Evolutionary conservation across 2,113 vertebrate species (phyloP).

Genomic region (Actinemys pallida): DNA sequence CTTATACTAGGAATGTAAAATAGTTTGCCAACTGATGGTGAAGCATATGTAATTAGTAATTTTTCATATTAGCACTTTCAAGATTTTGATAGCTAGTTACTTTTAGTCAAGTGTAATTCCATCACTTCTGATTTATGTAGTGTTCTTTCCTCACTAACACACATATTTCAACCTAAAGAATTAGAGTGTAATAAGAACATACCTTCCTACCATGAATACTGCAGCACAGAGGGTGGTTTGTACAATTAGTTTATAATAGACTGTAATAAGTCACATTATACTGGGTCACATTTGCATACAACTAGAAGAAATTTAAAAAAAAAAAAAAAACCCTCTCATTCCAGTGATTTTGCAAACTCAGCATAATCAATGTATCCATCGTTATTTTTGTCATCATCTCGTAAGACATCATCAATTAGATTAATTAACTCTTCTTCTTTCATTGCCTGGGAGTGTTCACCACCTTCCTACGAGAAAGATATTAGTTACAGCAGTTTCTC

Average conservation of each 20-base stretch:
- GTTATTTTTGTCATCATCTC: slow-evolving; percentile 95
- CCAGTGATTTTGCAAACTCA: slow-evolving; percentile 95
- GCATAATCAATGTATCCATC: slow-evolving; percentile 98
- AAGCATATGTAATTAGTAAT: not conserved
- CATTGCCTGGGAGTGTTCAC: slow-evolving; percentile 84
- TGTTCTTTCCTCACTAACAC: not conserved
- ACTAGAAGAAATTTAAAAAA: slow-evolving; percentile 9
- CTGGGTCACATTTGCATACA: slow-evolving; percentile 69
- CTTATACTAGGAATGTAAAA: not conserved
- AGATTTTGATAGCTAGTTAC: not conserved
- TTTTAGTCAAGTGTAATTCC: not conserved
- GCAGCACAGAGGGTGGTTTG: slow-evolving; percentile 34
- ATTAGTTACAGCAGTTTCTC: not conserved
- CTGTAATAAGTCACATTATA: slow-evolving; percentile 76
- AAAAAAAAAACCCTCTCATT: slow-evolving; percentile 70
- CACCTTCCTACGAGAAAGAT: slow-evolving; percentile 82
- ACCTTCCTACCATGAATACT: slow-evolving; percentile 31
- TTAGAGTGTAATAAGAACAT: slow-evolving; percentile 23
- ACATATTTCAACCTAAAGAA: slow-evolving; percentile 45
- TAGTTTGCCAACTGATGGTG: slow-evolving; percentile 1
- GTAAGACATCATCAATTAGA: slow-evolving; percentile 94
- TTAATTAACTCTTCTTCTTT: slow-evolving; percentile 92
- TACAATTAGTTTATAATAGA: slow-evolving; percentile 5
- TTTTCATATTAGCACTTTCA: not conserved
- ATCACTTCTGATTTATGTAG: not conserved